Conservation (phyloP, 2,888 invertebrate genomes). For the Globia sparganii region DNA sequence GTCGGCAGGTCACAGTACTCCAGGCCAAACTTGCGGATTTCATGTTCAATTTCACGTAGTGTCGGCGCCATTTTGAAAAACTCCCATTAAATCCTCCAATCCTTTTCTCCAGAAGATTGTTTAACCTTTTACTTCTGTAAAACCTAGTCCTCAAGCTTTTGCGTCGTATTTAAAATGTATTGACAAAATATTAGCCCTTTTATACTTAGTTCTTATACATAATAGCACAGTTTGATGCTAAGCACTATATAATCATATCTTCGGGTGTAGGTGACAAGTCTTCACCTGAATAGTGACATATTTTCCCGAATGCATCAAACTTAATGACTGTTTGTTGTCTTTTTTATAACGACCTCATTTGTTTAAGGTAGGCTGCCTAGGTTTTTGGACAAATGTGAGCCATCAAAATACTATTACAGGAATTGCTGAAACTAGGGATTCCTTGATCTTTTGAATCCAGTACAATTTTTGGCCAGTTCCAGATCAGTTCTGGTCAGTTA, state of each 20-base stretch:
- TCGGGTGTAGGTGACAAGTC: slow-evolving; percentile 5
- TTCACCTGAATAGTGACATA: slow-evolving; percentile 45
- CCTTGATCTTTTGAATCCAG: background rate
- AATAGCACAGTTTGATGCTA: slow-evolving; percentile 3
- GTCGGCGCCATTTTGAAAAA: background rate
- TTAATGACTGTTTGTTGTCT: slow-evolving; percentile 41
- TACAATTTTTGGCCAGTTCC: background rate
- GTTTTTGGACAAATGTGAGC: slow-evolving; percentile 1
- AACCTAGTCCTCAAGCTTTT: background rate
- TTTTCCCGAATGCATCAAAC: slow-evolving; percentile 40
- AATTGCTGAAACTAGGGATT: too few relatives aligned
- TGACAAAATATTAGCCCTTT: slow-evolving; percentile 7
- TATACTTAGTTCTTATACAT: slow-evolving; percentile 17
- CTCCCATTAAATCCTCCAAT: background rate
- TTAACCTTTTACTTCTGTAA: background rate
- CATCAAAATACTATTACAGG: too few relatives aligned
- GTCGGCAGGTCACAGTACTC: slow-evolving; percentile 69
- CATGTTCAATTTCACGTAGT: slow-evolving; percentile 40
- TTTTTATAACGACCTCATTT: slow-evolving; percentile 43
- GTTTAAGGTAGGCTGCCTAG: background rate
- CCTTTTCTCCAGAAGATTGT: background rate
- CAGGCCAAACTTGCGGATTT: slow-evolving; percentile 65
- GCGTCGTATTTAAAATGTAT: background rate
- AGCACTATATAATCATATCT: slow-evolving; percentile 36
- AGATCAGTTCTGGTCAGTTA: too few relatives aligned